These are phyloP conservation scores for Latheticus oryzae DNA, from an alignment of 2,888 invertebrate species.

Conservation along the genomic window DNA sequence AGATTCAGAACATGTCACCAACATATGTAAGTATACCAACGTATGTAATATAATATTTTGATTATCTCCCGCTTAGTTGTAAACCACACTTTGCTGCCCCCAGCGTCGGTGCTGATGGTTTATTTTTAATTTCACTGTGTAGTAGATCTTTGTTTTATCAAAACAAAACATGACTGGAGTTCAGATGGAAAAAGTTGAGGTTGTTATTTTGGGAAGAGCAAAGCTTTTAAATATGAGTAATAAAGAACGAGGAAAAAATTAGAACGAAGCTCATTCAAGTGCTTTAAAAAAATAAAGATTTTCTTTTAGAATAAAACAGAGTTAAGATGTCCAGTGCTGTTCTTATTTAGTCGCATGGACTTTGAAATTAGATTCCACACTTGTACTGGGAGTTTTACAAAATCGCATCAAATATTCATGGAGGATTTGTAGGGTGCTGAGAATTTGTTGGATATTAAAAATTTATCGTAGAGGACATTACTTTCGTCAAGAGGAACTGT, in stretches of 20 bases:
- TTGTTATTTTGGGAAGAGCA: too few relatives aligned
- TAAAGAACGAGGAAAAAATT: too few relatives aligned
- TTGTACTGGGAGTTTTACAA: constrained; percentile 14
- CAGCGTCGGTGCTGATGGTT: constrained; percentile 31
- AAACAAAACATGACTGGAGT: constrained; percentile 16
- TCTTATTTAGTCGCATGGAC: neutral
- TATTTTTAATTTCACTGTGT: constrained; percentile 32
- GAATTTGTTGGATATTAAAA: constrained; percentile 23
- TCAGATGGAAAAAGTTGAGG: too few relatives aligned
- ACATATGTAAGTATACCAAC: constrained; percentile 54
- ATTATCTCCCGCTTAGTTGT: constrained; percentile 56
- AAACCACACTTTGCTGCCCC: constrained; percentile 32
- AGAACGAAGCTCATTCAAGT: too few relatives aligned
- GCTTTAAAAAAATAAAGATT: too few relatives aligned
- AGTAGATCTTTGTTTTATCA: constrained; percentile 28
- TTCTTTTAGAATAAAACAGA: too few relatives aligned
- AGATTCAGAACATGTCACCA: constrained; percentile 45
- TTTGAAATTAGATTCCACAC: constrained; percentile 10
- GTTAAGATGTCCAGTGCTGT: constrained; percentile 2
- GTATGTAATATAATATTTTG: constrained; percentile 58
- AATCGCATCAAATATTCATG: constrained; percentile 20
- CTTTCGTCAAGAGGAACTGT: constrained; percentile 13
- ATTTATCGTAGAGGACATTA: constrained; percentile 18
- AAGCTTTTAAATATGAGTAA: too few relatives aligned
- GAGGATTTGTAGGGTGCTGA: constrained; percentile 12